Conservation (phyloP, 2,113 vertebrate genomes). For the Calidris pugnax region DNA sequence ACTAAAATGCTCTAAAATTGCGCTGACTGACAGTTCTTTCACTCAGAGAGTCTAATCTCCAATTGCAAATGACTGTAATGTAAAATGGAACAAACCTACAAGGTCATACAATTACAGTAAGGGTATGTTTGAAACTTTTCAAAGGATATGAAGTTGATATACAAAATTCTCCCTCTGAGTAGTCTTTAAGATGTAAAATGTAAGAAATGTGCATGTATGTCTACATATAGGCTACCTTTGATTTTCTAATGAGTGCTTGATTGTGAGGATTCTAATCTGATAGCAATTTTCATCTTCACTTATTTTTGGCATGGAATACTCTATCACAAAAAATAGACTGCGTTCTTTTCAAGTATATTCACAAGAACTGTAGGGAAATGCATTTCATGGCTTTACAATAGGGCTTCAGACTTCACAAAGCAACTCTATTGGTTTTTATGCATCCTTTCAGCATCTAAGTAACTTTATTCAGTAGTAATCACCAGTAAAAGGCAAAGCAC, state of each 20-base stretch:
- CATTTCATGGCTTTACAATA: not conserved
- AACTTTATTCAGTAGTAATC: slow-evolving; percentile 27
- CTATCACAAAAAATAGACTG: not conserved
- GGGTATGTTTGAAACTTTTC: not conserved
- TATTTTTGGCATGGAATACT: not conserved
- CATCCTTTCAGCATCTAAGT: not conserved
- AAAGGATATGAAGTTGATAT: not conserved
- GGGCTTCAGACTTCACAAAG: not conserved
- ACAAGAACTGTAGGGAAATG: not conserved
- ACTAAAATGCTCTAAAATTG: not conserved
- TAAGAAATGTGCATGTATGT: not conserved
- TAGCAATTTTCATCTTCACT: not conserved
- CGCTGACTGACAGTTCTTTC: not conserved
- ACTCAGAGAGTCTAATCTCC: not conserved
- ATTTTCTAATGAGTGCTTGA: not conserved
- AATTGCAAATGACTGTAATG: not conserved
- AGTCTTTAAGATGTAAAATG: not conserved
- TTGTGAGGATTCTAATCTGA: not conserved
- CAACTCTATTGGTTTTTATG: not conserved
- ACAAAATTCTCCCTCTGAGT: not conserved
- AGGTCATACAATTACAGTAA: not conserved
- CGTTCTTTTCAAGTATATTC: not conserved
- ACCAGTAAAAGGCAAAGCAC: not conserved
- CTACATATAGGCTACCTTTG: not conserved
- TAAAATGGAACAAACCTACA: not conserved